Base-by-base conservation (phyloP, 64 coral and sea anemone species). In the Montipora capricornis region DNA sequence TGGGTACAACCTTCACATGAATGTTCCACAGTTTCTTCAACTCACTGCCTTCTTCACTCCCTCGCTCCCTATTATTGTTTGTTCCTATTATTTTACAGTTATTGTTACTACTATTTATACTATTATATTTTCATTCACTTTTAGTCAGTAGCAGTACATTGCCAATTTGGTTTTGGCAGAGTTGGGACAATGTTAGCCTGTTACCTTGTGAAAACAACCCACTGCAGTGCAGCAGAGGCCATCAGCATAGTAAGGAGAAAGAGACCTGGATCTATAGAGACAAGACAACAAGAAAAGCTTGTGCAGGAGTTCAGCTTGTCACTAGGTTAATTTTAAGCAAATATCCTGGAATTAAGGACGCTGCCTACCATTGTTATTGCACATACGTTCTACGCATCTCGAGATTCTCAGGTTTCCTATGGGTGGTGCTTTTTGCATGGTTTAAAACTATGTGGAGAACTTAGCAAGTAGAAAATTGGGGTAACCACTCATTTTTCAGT, bases 131-230 rank as follows among this genome's bases (percentile, higher is more conserved):
- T 85, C 78, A 37, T 37, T 37, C 37, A 37, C 37, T 37, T 37
- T 5, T 82, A 95, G 94, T 67, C 94, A 26, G 90, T 95, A 46
- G 94, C 94, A 59, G 94, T 95, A 6, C 94, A 95, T 51, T 95
- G 94, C 50, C 67, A 68, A 12, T 92, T 76, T 89, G 94, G 94
- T 79, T 66, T 80, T 20, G 94, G 94, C 6, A 73, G 94, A 53
- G 80, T 80, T 29, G 94, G 94, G 13, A 95, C 90, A 73, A 92
- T 95, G 94, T 76, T 95, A 14, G 94, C 94, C 19, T 95, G 94
- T 73, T 95, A 92, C 68, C 74, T 95, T 4, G 71, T 95, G 20
- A 87, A 89, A 55, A 84, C 68, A 48, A 89, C 78, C 45, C 47
- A 92, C 20, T 82, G 89, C 6, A 73, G 57, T n/a, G 94, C 90